Evolutionary conservation across 2,888 invertebrate species (phyloP).

Genomic region (Plagiodera versicolora): DNA sequence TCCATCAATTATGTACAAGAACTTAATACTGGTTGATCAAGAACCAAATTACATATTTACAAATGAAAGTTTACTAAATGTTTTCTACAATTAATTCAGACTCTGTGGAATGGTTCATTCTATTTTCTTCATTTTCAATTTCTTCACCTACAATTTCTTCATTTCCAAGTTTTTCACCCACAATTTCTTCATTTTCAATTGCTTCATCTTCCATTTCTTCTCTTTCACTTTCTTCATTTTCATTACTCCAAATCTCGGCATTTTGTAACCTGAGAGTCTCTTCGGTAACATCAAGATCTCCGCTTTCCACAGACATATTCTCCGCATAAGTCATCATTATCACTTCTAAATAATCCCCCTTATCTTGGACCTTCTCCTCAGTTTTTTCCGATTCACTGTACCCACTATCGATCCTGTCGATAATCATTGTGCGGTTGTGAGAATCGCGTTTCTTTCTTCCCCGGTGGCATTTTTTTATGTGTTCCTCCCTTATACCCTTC

Average conservation of each 20-base stretch:
- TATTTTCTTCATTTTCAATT: too few species aligned
- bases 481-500: constrained; percentile 15
- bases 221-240: too few species aligned
- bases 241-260: neutral
- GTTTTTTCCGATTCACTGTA: neutral
- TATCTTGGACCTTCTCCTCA: neutral
- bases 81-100: neutral
- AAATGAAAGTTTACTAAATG: neutral
- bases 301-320: constrained; percentile 10
- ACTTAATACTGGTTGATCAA: neutral
- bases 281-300: constrained; percentile 6
- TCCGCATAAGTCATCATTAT: constrained; percentile 9
- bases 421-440: constrained; percentile 19
- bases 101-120: neutral
- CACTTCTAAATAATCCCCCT: neutral
- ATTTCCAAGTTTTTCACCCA: too few species aligned
- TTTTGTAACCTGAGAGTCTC: constrained; percentile 13
- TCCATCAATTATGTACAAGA: neutral
- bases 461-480: constrained; percentile 15
- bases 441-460: constrained; percentile 13
- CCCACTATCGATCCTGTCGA: constrained; percentile 16
- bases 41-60: neutral
- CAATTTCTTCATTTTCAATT: too few species aligned
- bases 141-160: too few species aligned
- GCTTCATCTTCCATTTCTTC: too few species aligned